A percentile compares a stretch with the other conserved stretches of the same genome.
Conservation (phyloP, 2,888 invertebrate genomes). For the Drosophila cognata region DNA sequence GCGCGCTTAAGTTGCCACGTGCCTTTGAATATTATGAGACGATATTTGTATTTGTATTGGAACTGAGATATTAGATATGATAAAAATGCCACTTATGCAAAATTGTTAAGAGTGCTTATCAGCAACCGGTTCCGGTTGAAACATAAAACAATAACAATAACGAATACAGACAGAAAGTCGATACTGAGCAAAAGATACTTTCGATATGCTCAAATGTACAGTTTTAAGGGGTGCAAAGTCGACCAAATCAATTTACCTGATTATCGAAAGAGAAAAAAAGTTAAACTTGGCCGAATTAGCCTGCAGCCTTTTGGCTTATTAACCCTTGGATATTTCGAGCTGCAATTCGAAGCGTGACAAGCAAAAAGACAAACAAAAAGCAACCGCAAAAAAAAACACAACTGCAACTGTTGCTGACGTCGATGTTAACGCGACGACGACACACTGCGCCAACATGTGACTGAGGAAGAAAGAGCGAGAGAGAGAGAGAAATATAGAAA, state of each 20-base stretch:
- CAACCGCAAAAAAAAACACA: slow-evolving; percentile 32
- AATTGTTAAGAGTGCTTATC: slow-evolving; percentile 23
- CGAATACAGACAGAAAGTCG: not conserved
- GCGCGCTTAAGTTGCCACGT: slow-evolving; percentile 22
- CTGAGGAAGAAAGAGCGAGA: slow-evolving; percentile 22
- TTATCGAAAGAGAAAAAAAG: slow-evolving; percentile 5
- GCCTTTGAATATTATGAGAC: slow-evolving; percentile 2
- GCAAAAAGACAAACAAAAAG: slow-evolving; percentile 21
- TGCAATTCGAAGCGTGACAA: slow-evolving; percentile 44
- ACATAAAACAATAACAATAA: slow-evolving; percentile 2
- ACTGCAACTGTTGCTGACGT: slow-evolving; percentile 35
- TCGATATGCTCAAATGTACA: not conserved
- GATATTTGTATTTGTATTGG: not conserved
- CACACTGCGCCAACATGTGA: slow-evolving; percentile 75
- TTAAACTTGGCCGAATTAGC: slow-evolving; percentile 35
- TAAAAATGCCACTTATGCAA: slow-evolving; percentile 16
- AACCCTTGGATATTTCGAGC: slow-evolving; percentile 10
- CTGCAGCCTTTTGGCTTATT: slow-evolving; percentile 22
- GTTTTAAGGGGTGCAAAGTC: slow-evolving; percentile 11
- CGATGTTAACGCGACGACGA: slow-evolving; percentile 46
- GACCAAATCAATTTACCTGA: slow-evolving; percentile 34
- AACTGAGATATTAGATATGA: not conserved
- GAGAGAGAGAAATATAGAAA: not conserved
- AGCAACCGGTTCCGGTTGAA: slow-evolving; percentile 43
- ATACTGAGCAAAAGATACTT: not conserved